Evolutionary conservation across 2,113 vertebrate genomes (phyloP).

Genomic region (Laticauda colubrina): DNA sequence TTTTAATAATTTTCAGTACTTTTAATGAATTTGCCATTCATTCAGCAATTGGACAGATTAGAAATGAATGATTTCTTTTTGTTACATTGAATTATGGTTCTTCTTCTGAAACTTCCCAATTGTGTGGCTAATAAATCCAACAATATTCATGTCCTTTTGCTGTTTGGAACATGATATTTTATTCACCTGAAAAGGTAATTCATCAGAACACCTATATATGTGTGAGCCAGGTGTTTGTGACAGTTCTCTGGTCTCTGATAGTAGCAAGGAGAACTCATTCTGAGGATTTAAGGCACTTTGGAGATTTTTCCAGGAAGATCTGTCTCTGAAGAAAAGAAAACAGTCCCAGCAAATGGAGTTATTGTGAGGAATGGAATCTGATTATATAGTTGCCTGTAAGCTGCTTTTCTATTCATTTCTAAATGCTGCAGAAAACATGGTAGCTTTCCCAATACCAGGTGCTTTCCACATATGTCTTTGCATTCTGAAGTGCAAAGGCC

Average conservation of each 20-base stretch:
- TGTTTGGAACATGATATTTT: background rate
- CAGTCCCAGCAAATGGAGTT: background rate
- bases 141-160: background rate
- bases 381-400: background rate
- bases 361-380: background rate
- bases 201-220: background rate
- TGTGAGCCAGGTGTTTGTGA: too few species aligned
- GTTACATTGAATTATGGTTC: background rate
- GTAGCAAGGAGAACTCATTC: background rate
- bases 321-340: background rate
- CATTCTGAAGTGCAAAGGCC: background rate
- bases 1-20: background rate
- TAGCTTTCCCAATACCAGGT: background rate
- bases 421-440: background rate
- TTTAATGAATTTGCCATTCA: background rate
- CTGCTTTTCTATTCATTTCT: background rate
- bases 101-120: background rate
- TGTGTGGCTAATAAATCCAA: background rate
- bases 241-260: background rate
- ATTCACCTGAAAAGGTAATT: background rate
- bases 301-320: background rate
- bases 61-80: background rate
- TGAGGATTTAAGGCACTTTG: background rate
- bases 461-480: background rate
- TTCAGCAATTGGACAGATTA: background rate